phyloP scores from a whole-genome alignment of 2,113 vertebrate species.

The Naja naja region DNA sequence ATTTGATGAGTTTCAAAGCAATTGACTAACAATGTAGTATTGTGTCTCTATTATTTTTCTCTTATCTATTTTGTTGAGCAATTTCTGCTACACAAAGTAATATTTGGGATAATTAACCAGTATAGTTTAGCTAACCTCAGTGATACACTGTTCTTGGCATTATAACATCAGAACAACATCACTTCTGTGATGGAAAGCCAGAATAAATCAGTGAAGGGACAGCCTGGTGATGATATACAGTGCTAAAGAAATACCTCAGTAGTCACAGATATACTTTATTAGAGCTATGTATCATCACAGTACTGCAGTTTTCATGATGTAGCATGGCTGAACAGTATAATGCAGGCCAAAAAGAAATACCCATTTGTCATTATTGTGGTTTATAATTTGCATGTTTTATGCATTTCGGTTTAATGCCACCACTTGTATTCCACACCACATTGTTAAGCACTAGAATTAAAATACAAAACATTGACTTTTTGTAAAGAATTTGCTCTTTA shows the following conservation, averaged over 20 bases:
- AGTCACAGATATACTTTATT: constrained; percentile 49
- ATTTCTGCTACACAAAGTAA: not conserved
- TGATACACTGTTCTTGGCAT: not conserved
- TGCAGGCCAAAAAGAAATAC: not conserved
- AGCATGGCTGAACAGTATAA: constrained; percentile 12
- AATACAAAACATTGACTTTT: not conserved
- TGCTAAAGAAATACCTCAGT: constrained; percentile 57
- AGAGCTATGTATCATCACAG: constrained; percentile 48
- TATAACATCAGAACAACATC: not conserved
- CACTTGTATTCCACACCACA: not conserved
- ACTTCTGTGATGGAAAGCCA: not conserved
- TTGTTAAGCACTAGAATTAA: not conserved
- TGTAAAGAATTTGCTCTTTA: not conserved
- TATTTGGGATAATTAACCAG: not conserved
- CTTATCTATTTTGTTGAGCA: not conserved
- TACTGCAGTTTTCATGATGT: constrained; percentile 46
- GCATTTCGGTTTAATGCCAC: not conserved
- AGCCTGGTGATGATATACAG: constrained; percentile 46
- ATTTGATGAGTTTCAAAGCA: not conserved
- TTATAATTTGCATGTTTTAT: not conserved
- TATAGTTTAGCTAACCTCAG: not conserved
- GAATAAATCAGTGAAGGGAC: constrained; percentile 30
- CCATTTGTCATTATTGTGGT: not conserved
- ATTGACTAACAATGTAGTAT: not conserved
- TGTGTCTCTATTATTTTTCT: not conserved